These are phyloP conservation scores for Amblyteles armatorius DNA, from an alignment of 2,888 invertebrate species.

Conservation along the genomic window DNA sequence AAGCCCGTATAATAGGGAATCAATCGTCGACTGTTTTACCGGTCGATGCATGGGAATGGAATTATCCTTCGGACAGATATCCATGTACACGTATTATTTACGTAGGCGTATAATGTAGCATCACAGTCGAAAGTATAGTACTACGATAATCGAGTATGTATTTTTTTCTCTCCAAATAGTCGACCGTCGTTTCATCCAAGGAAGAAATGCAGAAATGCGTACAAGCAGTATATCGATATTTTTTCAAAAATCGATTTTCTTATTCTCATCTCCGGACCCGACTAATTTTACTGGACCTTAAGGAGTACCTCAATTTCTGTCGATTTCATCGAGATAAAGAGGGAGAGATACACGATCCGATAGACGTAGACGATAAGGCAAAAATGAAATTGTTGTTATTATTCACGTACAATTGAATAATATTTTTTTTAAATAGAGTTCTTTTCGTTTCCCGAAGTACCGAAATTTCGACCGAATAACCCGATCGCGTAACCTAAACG, in stretches of 20 bases:
- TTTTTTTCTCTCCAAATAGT: slow-evolving; percentile 41
- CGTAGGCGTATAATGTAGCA: slow-evolving; percentile 74
- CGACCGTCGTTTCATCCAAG: slow-evolving; percentile 38
- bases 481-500: too few species aligned
- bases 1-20: slow-evolving; percentile 42
- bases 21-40: slow-evolving; percentile 33
- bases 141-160: slow-evolving; percentile 74
- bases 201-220: slow-evolving; percentile 45
- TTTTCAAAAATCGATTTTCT: background rate
- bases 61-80: slow-evolving; percentile 70
- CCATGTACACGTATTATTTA: slow-evolving; percentile 70
- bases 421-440: too few species aligned
- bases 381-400: background rate
- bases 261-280: too few species aligned
- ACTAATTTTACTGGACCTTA: too few species aligned
- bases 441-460: background rate
- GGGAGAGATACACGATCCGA: slow-evolving; percentile 11
- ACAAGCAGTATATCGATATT: background rate
- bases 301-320: too few species aligned
- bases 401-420: too few species aligned
- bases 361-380: slow-evolving; percentile 16
- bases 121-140: slow-evolving; percentile 81
- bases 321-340: too few species aligned
- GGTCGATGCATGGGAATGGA: slow-evolving; percentile 68
- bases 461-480: too few species aligned